Conservation (phyloP, 2,888 invertebrate genomes). For the Plebejus anna region DNA sequence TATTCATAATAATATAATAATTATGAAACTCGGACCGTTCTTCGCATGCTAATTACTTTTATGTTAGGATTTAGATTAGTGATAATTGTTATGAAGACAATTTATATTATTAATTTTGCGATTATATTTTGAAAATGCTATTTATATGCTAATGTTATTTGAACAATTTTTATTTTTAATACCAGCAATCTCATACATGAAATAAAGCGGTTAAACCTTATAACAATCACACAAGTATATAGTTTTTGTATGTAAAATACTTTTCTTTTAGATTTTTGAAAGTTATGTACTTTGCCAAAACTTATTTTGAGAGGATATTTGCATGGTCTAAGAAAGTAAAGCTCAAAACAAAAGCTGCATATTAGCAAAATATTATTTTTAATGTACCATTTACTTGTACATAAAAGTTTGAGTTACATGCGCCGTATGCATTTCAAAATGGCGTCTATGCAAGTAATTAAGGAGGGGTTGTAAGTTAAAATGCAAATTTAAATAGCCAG, state of each 20-base stretch:
- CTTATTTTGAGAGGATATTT: too few relatives aligned
- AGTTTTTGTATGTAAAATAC: background rate
- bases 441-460: conserved; percentile 50
- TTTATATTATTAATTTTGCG: conserved; percentile 8
- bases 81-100: conserved; percentile 15
- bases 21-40: background rate
- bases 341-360: background rate
- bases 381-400: background rate
- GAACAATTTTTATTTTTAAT: background rate
- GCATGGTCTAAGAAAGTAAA: background rate
- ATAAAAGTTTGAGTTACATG: conserved; percentile 14
- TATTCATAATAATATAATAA: background rate
- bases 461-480: conserved; percentile 55
- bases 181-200: background rate
- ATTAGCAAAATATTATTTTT: background rate
- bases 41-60: background rate
- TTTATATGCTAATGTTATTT: conserved; percentile 4
- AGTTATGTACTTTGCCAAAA: background rate
- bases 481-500: conserved; percentile 74
- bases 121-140: conserved; percentile 5
- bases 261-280: background rate
- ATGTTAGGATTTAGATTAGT: conserved; percentile 5
- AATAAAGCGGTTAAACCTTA: background rate
- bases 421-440: conserved; percentile 47
- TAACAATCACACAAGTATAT: background rate